Base-by-base conservation (phyloP, 1,140 invertebrate genomes). In the Araneus ventricosus region DNA sequence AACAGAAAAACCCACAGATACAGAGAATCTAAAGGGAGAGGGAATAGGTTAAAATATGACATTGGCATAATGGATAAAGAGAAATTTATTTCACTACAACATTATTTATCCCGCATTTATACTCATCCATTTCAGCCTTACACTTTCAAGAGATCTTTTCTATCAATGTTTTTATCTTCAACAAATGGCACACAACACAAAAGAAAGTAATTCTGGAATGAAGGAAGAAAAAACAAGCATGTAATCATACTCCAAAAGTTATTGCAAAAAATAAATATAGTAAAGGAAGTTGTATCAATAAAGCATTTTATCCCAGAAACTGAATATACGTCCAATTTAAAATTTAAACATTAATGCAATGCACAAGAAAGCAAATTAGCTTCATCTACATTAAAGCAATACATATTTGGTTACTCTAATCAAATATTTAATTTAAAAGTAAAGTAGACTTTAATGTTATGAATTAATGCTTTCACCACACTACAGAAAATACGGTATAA, bases 1-100 rank as follows among this genome's bases (percentile, higher is more conserved):
- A 5, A 88, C 87, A 27, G 87, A 88, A 88, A 88, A 88, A 24
- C 87, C 87, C 7, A 88, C 63, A 34, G 87, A 88, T 45, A 88
- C 45, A 52, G 87, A 75, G 27, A 63, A 52, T 45, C 87, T 88
- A 45, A 1, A 27, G n/a, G 30, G 22, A 37, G 41, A n/a, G 24
- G 45, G 70, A n/a, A 27, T 6, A 2, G 3, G 17, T 7, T 30
- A 37, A 2, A 59, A 1, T 27, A 85, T 30, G 39, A 85, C 6
- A 37, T 14, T 24, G 4, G 1, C 2, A 14, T 14, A 52, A 14
- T 0, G 1, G 10, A 17, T 1, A 52, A 17, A 14, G 2, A 52
- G 6, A 52, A 52, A 52, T 52, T 14, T 52, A 52, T 8, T 52
- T 14, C 10, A 14, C 17, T 52, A 52, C 45, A 52, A 52, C 17